phyloP scores from a whole-genome alignment of 2,797 vertebrate species.

The Rhinatrema bivittatum region DNA sequence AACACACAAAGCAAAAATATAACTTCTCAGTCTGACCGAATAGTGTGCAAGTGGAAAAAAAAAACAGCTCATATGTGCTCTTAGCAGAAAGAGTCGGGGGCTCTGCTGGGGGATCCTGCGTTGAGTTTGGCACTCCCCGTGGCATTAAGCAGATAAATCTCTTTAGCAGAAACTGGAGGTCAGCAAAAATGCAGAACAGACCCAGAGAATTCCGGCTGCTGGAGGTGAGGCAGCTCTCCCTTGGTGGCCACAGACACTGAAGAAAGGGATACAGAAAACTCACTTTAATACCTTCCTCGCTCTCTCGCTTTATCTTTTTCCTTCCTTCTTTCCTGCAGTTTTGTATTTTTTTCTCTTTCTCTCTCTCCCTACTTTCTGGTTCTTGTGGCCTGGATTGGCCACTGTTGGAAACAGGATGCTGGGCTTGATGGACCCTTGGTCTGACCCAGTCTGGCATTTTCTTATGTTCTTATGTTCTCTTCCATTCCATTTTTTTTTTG shows the following conservation, averaged over 20 bases:
- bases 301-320: conserved; percentile 5
- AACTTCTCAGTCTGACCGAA: no score
- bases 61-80: no score
- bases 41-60: no score
- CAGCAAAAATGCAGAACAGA: conserved; percentile 30
- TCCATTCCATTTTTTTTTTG: no score
- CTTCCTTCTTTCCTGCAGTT: not conserved
- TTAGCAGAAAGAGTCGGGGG: conserved; percentile 1
- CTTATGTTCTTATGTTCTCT: no score
- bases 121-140: conserved; percentile 47
- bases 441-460: no score
- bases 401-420: no score
- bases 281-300: conserved; percentile 14
- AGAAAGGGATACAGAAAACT: conserved; percentile 51
- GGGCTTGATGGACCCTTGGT: no score
- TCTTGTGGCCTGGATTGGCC: no score
- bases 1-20: no score
- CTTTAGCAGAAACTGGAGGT: conserved; percentile 50
- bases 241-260: conserved; percentile 53
- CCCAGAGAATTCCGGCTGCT: conserved; percentile 30
- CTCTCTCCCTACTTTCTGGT: no score
- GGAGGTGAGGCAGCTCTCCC: conserved; percentile 25
- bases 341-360: conserved; percentile 3
- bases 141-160: conserved; percentile 52
- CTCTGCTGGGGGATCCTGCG: no score